Base-by-base conservation (phyloP, 2,888 invertebrate species). In the Automeris io region DNA sequence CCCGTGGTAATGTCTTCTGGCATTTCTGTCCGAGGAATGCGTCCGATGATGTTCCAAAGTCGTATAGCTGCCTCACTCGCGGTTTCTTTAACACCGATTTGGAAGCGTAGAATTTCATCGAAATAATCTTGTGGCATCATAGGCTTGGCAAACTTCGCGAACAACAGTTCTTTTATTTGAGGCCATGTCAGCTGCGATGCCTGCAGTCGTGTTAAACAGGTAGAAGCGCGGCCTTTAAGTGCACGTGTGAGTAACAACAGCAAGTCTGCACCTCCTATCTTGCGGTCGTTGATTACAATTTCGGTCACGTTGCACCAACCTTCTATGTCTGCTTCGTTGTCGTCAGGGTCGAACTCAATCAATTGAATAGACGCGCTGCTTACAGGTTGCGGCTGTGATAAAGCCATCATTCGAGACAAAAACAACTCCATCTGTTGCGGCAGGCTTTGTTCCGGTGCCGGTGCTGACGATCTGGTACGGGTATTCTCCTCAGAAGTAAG, bases 71-170 rank as follows among this genome's bases (percentile, higher is more conserved):
- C n/a, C n/a, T n/a, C n/a, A n/a, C n/a, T n/a, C n/a, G n/a, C n/a
- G n/a, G n/a, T n/a, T n/a, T n/a, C n/a, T n/a, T n/a, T n/a, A n/a
- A n/a, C n/a, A 1, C 37, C 31, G 5, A 51, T 43, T 43, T 46
- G 46, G 26, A 51, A 52, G n/a, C 40, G 25, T 7, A 50, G 1
- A 1, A 51, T 39, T 0, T 49, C 46, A 12, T 57, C 52, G 13
- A 54, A 54, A 9, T 52, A 40, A 18, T 54, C 53, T 37, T 52
- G 51, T 3, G 35, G 2, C 2, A 51, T n/a, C 18, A 25, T 55
- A 1, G 51, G 50, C 23, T 35, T 45, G 1, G 19, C 23, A 41
- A 55, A 53, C 38, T 22, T 52, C 1, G 49, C 47, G 39, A 41
- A 4, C n/a, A 42, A 13, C 5, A 18, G 3, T 7, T 43, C 22